A percentile compares a stretch with the other conserved stretches of the same genome.
Evolutionary conservation across 2,888 invertebrate species (phyloP).

Genomic region (Melieria omissa): DNA sequence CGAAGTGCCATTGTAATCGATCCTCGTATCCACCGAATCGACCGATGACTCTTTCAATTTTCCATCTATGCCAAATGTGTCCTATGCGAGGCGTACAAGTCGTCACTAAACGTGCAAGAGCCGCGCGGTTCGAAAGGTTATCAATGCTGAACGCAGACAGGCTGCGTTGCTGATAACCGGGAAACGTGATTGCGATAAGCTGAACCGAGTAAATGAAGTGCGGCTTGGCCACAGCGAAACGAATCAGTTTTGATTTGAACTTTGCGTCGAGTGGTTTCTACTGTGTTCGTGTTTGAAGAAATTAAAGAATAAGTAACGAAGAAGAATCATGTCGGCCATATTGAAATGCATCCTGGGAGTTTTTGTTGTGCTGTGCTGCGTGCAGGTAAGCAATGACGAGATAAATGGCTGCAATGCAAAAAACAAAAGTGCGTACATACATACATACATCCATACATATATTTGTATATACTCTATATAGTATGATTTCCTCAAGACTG

Average conservation of each 20-base stretch:
- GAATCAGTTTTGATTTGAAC: constrained; percentile 7
- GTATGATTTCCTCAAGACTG: no score
- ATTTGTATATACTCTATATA: no score
- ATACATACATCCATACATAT: no score
- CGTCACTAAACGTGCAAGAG: no score
- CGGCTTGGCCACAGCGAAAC: no score
- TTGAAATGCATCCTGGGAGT: constrained; percentile 42
- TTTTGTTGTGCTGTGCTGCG: constrained; percentile 43
- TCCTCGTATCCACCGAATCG: no score
- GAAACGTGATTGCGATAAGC: constrained; percentile 19
- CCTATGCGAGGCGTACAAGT: no score
- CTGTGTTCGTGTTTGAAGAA: background rate
- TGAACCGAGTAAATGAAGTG: background rate
- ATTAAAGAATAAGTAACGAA: no score
- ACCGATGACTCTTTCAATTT: no score
- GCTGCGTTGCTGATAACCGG: background rate
- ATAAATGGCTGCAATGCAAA: background rate
- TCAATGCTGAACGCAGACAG: background rate
- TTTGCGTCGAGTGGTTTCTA: constrained; percentile 10
- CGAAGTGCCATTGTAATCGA: no score
- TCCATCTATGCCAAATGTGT: no score
- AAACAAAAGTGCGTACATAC: no score
- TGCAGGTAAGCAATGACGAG: constrained; percentile 39
- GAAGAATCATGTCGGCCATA: constrained; percentile 39
- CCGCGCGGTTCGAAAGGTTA: constrained; percentile 11